phyloP scores from a whole-genome alignment of 1,140 invertebrate genomes.

The Polypedilum vanderplanki region DNA sequence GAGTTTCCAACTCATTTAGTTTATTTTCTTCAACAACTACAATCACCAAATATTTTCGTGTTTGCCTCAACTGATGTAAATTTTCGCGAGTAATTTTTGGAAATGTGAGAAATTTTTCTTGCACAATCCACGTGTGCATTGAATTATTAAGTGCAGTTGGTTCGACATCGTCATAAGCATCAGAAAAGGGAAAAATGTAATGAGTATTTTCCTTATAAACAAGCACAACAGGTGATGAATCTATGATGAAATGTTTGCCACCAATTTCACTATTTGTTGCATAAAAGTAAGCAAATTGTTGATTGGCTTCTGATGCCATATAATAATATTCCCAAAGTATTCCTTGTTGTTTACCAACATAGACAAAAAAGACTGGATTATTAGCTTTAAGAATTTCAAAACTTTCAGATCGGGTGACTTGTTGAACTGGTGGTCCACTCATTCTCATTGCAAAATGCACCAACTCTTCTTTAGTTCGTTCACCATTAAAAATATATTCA shows the following conservation, averaged over 20 bases:
- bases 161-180: conserved; percentile 46
- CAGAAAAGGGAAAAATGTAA: conserved; percentile 60
- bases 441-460: conserved; percentile 88
- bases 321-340: conserved; percentile 72
- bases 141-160: conserved; percentile 56
- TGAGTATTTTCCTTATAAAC: conserved; percentile 76
- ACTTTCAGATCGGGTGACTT: conserved; percentile 67
- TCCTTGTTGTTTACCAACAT: conserved; percentile 68
- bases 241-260: conserved; percentile 57
- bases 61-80: conserved; percentile 72
- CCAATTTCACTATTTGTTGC: conserved; percentile 59
- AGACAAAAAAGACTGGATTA: conserved; percentile 81
- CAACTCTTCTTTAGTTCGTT: conserved; percentile 84
- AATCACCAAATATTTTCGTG: conserved; percentile 79
- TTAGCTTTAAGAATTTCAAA: conserved; percentile 65
- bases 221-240: conserved; percentile 62
- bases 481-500: conserved; percentile 76
- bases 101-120: conserved; percentile 84
- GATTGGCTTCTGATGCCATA: conserved; percentile 65
- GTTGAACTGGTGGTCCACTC: conserved; percentile 76
- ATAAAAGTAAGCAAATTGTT: conserved; percentile 77
- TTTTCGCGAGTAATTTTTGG: conserved; percentile 75
- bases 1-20: conserved; percentile 66
- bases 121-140: conserved; percentile 78
- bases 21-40: conserved; percentile 85